Evolutionary conservation across 1,140 invertebrate genomes (phyloP).

Genomic region (Papilio aristodemus): DNA sequence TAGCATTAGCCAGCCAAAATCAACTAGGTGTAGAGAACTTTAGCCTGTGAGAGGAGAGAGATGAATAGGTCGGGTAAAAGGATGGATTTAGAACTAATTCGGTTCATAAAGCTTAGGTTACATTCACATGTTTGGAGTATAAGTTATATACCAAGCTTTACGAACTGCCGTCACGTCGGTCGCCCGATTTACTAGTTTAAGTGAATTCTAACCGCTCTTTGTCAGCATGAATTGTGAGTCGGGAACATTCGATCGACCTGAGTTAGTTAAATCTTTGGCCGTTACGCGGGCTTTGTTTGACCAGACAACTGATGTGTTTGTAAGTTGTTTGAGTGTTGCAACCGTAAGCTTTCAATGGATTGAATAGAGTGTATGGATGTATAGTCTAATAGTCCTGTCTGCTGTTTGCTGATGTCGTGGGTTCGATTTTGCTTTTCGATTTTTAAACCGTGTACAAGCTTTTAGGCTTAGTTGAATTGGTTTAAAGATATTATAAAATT

Average conservation of each 20-base stretch:
- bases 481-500: no score
- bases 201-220: slow-evolving; percentile 40
- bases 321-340: slow-evolving; percentile 27
- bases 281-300: slow-evolving; percentile 23
- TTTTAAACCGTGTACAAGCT: not conserved
- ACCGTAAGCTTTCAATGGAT: slow-evolving; percentile 19
- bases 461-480: no score
- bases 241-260: slow-evolving; percentile 42
- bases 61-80: not conserved
- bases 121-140: not conserved
- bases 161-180: slow-evolving; percentile 14
- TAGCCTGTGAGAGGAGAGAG: no score
- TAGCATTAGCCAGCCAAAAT: no score
- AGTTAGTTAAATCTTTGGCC: slow-evolving; percentile 31
- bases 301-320: slow-evolving; percentile 27
- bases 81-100: not conserved
- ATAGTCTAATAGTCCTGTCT: no score
- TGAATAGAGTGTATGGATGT: not conserved
- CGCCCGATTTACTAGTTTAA: slow-evolving; percentile 32
- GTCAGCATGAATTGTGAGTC: slow-evolving; percentile 49
- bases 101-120: not conserved
- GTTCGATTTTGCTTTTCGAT: no score
- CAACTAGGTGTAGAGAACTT: no score
- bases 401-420: no score
- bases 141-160: not conserved